These are phyloP conservation scores for Morinoia aosen DNA, from an alignment of 2,888 invertebrate species.

Conservation along the genomic window DNA sequence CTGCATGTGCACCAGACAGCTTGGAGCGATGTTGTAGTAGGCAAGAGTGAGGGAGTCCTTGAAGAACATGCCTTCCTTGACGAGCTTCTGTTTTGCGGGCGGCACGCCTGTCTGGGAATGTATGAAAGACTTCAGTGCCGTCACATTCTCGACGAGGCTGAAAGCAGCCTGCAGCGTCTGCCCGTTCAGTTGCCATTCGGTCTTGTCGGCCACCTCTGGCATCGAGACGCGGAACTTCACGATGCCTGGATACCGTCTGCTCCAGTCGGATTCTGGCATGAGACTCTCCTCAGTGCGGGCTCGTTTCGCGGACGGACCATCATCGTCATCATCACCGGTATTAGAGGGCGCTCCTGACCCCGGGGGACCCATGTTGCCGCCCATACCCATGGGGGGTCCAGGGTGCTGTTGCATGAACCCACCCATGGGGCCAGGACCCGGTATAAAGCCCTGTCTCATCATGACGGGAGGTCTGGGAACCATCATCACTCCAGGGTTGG, in stretches of 20 bases:
- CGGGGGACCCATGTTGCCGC: constrained; percentile 70
- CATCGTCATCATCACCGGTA: constrained; percentile 75
- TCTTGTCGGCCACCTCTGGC: constrained; percentile 87
- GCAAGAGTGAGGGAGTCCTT: constrained; percentile 96
- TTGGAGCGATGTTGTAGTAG: constrained; percentile 93
- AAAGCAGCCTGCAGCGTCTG: constrained; percentile 85
- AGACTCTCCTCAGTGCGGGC: constrained; percentile 92
- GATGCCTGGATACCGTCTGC: constrained; percentile 80
- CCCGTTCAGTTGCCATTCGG: constrained; percentile 96
- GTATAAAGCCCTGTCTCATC: constrained; percentile 64
- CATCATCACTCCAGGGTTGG: constrained; percentile 69
- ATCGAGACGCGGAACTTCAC: constrained; percentile 85
- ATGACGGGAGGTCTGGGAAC: constrained; percentile 67
- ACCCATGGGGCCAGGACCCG: constrained; percentile 60
- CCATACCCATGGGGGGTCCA: constrained; percentile 59
- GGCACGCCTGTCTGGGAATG: constrained; percentile 92
- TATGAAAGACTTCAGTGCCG: constrained; percentile 77
- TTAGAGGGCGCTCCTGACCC: constrained; percentile 58
- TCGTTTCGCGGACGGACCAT: constrained; percentile 90
- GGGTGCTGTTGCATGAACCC: constrained; percentile 63
- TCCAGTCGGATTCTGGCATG: constrained; percentile 88
- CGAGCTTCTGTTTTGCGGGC: constrained; percentile 96
- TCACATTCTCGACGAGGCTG: constrained; percentile 76
- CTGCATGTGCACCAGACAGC: constrained; percentile 87
- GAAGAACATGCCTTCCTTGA: constrained; percentile 97